Base-by-base conservation (phyloP, 2,888 invertebrate genomes). In the Argyresthia goedartella region DNA sequence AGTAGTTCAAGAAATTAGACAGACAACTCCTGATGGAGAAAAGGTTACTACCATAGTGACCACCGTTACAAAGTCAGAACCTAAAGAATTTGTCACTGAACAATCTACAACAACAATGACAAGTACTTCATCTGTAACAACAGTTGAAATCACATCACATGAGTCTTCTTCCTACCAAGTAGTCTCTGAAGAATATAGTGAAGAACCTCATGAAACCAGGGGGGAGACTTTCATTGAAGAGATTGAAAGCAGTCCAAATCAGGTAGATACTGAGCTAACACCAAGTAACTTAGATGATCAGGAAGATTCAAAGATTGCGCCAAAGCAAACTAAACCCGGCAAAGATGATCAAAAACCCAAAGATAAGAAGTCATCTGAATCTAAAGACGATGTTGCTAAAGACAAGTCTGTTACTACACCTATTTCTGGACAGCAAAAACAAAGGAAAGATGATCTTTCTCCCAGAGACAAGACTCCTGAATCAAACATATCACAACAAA, bases 101-200 rank as follows among this genome's bases (percentile, higher is more conserved):
- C 39, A 49, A 10, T 42, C 52, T 9, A 72, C 66, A 25, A 77
- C 68, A 50, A 76, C 72, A 16, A 57, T 71, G 15, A 60, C 77
- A 42, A 71, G 71, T 34, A 69, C 75, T 47, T 76, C 81, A 16
- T 71, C 68, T 56, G 58, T 77, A 8, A 80, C 78, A 39, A 79
- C 76, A 33, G 71, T 80, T 49, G 73, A 80, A 66, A 64, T 73
- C 33, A 70, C 67, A 46, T 68, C 81, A 60, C 76, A 71, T 59
- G 69, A 80, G 58, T 74, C 78, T 8, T 63, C 67, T 16, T 74
- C 77, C 25, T 75, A 75, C 60, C 66, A 74, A 53, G 58, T 72
- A 14, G 55, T 67, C 4, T 69, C 69, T 52, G 73, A 78, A 62
- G 69, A 73, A 59, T 53, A 59, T 0, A 61, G 54, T 51, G 59